Base-by-base conservation (phyloP, 2,113 vertebrate genomes). In the Ptilorrhoa leucosticta region DNA sequence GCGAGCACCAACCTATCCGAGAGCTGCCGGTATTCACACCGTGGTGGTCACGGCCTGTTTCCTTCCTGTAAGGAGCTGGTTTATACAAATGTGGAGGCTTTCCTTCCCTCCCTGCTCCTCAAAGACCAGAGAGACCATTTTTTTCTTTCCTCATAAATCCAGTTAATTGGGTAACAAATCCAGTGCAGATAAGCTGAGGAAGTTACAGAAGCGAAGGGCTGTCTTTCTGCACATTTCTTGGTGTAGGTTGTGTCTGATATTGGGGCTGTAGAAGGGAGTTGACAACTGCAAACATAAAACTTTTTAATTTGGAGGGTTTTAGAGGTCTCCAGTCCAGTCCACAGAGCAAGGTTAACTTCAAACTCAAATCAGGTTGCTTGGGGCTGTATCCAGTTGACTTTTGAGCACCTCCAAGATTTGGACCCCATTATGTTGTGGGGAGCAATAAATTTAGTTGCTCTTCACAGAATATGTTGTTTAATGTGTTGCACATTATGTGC, bases 31-130 rank as follows among this genome's bases (percentile, higher is more conserved):
- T 27, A 27, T 44, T 79, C 47, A n/a, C 40, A 45, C 20, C 0
- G 0, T 26, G 45, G 20, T 61, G 48, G 22, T 76, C 2, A 5
- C 0, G 0, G 24, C 7, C 48, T 58, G 14, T 64, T 89, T 60
- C 30, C 69, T 82, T 92, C 20, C 1, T 2, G 1, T 3, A 58
- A 12, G 21, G 48, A 70, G 12, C 11, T 89, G 60, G 8, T 51
- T 90, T 47, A 10, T 58, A 6, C 6, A 42, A 17, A 6, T 9
- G 8, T 24, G 31, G 22, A 61, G 8, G 27, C 9, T 48, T 68
- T 80, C 31, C 30, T 54, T 39, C 31, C 31, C 40, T 80, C 47
- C 18, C 15, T 75, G 40, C 22, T 81, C 16, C 47, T 60, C 19
- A 21, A 75, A 45, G 19, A 48, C 9, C 26, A 47, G 60, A 54